These are phyloP conservation scores for Corvus cornix DNA, from an alignment of 2,113 vertebrate genomes.

Conservation along the genomic window DNA sequence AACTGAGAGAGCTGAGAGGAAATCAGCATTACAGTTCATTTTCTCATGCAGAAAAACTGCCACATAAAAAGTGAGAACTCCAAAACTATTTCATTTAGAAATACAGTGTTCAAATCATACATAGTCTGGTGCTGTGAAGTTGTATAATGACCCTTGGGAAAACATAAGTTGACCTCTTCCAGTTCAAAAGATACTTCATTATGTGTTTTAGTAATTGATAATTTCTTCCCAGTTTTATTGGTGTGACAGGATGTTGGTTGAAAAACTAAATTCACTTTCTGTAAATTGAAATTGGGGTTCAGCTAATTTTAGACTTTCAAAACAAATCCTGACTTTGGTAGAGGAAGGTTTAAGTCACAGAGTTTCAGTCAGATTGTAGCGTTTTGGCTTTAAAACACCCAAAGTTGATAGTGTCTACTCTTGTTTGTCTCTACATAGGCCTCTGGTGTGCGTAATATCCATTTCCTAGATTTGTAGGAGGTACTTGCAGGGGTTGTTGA, in stretches of 20 bases:
- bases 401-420: not conserved
- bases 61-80: not conserved
- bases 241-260: not conserved
- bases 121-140: not conserved
- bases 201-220: not conserved
- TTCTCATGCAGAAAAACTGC: not conserved
- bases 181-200: not conserved
- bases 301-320: not conserved
- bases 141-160: not conserved
- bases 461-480: not conserved
- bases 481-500: not conserved
- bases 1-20: not conserved
- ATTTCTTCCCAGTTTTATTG: not conserved
- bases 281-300: not conserved
- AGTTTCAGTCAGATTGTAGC: not conserved
- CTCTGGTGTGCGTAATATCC: not conserved
- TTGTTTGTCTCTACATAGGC: not conserved
- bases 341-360: not conserved
- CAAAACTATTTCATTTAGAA: not conserved
- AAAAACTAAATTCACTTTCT: not conserved
- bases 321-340: fast-evolving
- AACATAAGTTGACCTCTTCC: not conserved
- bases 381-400: not conserved
- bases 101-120: not conserved
- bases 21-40: not conserved